These are phyloP conservation scores for Neolamprologus sp. DNA, from an alignment of 2,113 vertebrate genomes.

Conservation along the genomic window DNA sequence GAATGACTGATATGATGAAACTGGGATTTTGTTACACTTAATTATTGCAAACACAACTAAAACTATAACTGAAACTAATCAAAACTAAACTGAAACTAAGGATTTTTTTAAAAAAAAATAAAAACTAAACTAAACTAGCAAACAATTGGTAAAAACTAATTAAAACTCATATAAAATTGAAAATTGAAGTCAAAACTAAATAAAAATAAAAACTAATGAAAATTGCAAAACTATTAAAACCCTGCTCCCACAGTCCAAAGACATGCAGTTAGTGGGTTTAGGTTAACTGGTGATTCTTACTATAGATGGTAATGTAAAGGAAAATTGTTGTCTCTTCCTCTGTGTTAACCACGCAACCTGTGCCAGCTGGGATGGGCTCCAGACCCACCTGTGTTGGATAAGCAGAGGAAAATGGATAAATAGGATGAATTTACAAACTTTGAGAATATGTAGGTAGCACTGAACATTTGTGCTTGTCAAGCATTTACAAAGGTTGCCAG, in stretches of 20 bases:
- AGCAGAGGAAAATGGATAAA: neutral
- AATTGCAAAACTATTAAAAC: too few species aligned
- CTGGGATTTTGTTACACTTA: too few species aligned
- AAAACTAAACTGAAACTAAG: too few species aligned
- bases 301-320: neutral
- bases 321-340: neutral
- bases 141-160: too few species aligned
- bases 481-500: neutral
- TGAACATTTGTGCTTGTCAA: neutral
- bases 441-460: neutral
- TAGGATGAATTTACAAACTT: neutral
- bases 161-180: too few species aligned
- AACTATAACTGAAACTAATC: too few species aligned
- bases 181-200: too few species aligned
- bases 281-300: neutral
- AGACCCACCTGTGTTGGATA: neutral
- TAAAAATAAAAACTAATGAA: too few species aligned
- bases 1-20: too few species aligned
- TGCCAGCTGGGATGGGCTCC: neutral
- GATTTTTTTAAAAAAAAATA: too few species aligned
- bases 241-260: neutral
- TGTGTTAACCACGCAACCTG: neutral
- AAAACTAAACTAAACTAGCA: too few species aligned
- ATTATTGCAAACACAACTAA: too few species aligned
- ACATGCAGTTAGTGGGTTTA: neutral